Conservation (phyloP, 2,797 vertebrate genomes). For the Sciurus vulgaris region DNA sequence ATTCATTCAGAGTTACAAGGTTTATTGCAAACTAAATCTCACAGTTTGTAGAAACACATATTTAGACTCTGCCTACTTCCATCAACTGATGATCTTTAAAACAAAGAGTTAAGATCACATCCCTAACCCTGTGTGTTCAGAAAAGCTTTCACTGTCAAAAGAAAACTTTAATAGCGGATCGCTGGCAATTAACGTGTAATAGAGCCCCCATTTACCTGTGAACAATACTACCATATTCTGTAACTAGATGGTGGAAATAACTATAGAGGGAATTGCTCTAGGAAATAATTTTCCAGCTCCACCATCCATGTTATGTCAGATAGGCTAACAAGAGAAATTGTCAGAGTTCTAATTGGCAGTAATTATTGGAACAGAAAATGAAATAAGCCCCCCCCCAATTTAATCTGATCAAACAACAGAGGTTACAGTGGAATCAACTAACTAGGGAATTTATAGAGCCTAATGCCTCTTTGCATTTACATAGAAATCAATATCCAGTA, state of each 20-base stretch:
- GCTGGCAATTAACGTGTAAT: constrained; percentile 41
- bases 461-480: constrained; percentile 65
- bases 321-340: not conserved
- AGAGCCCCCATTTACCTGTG: constrained; percentile 19
- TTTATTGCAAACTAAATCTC: not conserved
- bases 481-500: constrained; percentile 72
- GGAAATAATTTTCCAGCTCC: constrained; percentile 12
- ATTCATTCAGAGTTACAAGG: not conserved
- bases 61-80: not conserved
- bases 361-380: constrained; percentile 30
- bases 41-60: not conserved
- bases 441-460: not conserved
- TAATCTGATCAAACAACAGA: constrained; percentile 15
- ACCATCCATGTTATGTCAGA: constrained; percentile 13
- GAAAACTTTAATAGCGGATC: not conserved
- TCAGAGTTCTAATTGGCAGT: constrained; percentile 23
- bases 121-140: constrained; percentile 11
- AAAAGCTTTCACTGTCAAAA: constrained; percentile 59
- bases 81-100: not conserved
- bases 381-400: constrained; percentile 36
- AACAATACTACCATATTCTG: not conserved
- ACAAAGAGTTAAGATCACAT: not conserved
- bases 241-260: not conserved
- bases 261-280: not conserved
- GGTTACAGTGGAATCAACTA: fast-evolving